Evolutionary conservation across 1,140 invertebrate genomes (phyloP).

Genomic region (silkworm (Bombyx mori)): DNA sequence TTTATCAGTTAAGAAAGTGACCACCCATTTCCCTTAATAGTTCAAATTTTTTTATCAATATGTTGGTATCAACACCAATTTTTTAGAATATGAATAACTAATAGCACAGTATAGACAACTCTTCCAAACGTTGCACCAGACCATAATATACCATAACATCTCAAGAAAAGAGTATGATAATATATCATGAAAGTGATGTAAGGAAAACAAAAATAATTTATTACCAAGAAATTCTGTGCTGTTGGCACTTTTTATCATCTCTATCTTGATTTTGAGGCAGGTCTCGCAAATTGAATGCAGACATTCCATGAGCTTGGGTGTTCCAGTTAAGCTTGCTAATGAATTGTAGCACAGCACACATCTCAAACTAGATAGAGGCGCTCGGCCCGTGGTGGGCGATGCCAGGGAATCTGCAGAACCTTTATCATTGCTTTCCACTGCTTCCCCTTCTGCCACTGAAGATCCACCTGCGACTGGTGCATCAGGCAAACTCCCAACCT

Average conservation of each 20-base stretch:
- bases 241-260: constrained; percentile 58
- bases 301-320: constrained; percentile 87
- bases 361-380: constrained; percentile 30
- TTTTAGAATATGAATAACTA: no score
- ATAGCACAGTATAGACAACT: no score
- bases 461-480: constrained; percentile 9
- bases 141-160: no score
- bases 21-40: no score
- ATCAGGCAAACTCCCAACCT: constrained; percentile 20
- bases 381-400: constrained; percentile 35
- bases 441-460: constrained; percentile 9
- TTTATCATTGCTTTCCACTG: constrained; percentile 17
- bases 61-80: no score
- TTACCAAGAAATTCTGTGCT: constrained; percentile 51
- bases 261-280: constrained; percentile 82
- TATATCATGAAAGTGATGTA: no score
- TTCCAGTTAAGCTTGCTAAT: constrained; percentile 44
- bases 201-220: no score
- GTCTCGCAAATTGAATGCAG: constrained; percentile 86
- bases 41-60: no score
- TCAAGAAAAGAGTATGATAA: no score
- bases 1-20: no score
- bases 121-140: no score
- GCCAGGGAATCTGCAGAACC: constrained; percentile 49
- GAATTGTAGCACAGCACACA: constrained; percentile 45